A percentile compares a stretch with the other conserved stretches of the same genome.
phyloP scores from a whole-genome alignment of 2,888 invertebrate genomes.

The Sinhomidia bicolor region DNA sequence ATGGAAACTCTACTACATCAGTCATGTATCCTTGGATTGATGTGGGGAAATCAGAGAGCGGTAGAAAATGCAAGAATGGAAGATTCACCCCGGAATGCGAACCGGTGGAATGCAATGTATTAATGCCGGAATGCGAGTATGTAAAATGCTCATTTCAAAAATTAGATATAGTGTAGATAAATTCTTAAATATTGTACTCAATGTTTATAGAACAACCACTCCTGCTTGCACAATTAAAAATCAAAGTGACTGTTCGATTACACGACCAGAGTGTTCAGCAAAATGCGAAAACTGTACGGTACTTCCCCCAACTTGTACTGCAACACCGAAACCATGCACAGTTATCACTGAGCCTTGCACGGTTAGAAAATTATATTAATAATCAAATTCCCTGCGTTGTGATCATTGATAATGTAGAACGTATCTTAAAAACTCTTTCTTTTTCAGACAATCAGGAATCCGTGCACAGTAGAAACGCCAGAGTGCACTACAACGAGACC shows the following conservation, averaged over 20 bases:
- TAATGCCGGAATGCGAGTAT: conserved; percentile 58
- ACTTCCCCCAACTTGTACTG: conserved; percentile 12
- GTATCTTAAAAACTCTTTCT: too few species aligned
- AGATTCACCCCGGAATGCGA: conserved; percentile 58
- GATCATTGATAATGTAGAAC: too few species aligned
- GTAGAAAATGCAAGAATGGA: conserved; percentile 52
- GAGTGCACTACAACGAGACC: conserved; percentile 58
- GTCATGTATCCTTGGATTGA: conserved; percentile 32
- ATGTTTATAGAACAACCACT: conserved; percentile 43
- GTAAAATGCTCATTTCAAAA: too few species aligned
- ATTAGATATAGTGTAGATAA: too few species aligned
- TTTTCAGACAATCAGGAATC: not conserved
- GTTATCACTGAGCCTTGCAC: conserved; percentile 45
- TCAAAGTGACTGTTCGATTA: conserved; percentile 34
- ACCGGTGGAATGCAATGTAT: conserved; percentile 63
- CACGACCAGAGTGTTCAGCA: conserved; percentile 59
- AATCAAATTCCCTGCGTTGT: too few species aligned
- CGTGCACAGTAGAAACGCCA: conserved; percentile 54
- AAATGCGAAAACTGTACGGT: conserved; percentile 67
- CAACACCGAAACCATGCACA: conserved; percentile 60
- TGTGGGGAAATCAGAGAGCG: not conserved
- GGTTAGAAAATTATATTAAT: too few species aligned
- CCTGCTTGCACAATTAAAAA: conserved; percentile 41
- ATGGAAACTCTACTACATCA: not conserved
- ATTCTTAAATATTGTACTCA: too few species aligned